Base-by-base conservation (phyloP, 2,113 vertebrate species). In the Peromyscus californicus region DNA sequence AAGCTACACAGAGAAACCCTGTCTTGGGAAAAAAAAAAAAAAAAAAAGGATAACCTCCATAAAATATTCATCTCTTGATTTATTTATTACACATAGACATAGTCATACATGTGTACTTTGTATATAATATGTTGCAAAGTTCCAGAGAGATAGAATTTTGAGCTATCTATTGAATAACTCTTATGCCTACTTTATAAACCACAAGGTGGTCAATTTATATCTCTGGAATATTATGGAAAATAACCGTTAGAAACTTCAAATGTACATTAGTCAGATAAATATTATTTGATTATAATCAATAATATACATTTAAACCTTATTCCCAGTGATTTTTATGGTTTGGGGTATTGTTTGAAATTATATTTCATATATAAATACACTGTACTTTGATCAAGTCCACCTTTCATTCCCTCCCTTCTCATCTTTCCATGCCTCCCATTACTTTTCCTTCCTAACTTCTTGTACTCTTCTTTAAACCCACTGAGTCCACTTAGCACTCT, bases 271-370 rank as follows among this genome's bases (percentile, higher is more conserved):
- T 24, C 13, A 15, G 85, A 39, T 74, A 95, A 95, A 51, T 83
- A n/a, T 82, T 78, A 79, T 90, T 90, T 85, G 85, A 85, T 76
- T 89, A 87, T 61, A 85, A 80, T 75, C 29, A 88, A 69, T 91
- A 80, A 39, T 19, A 51, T 17, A 78, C 51, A 79, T 94, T 90
- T 94, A 65, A 80, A 89, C 16, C 33, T 82, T 80, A 87, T 80
- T 3, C 29, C 26, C 45, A 79, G 63, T 78, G 24, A 48, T 29
- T 76, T 74, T 74, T 42, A 42, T 1, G 17, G 24, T 74, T 74
- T 74, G 0, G 11, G 13, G 29, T 48, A 45, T 78, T 48, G 42
- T 31, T 48, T 78, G 75, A 78, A 31, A 17, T 39, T 1, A 16
- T 29, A 39, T 48, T 78, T 78, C 42, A 31, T 31, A 48, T 48